These are phyloP conservation scores for Acrobasis repandana DNA, from an alignment of 2,888 invertebrate species.

Conservation along the genomic window DNA sequence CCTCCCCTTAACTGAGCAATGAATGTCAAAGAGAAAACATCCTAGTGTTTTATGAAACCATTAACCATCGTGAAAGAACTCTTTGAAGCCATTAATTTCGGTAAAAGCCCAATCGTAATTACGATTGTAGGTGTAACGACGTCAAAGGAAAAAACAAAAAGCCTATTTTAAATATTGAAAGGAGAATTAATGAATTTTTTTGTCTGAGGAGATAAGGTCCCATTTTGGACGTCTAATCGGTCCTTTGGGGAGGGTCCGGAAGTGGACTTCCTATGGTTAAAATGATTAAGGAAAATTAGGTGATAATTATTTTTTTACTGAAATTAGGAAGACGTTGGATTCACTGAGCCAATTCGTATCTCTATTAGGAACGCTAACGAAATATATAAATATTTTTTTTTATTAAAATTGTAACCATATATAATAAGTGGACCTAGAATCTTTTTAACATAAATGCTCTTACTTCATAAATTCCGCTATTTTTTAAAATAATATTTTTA, in stretches of 20 bases:
- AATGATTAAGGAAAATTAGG: neutral
- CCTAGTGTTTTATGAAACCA: neutral
- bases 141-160: slow-evolving; percentile 7
- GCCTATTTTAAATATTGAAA: slow-evolving; percentile 14
- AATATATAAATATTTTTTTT: no score
- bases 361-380: no score
- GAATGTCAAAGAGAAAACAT: slow-evolving; percentile 10
- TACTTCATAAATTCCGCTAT: no score
- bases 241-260: neutral
- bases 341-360: no score
- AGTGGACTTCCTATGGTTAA: no score
- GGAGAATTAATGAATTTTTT: neutral
- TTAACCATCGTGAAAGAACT: slow-evolving; percentile 1
- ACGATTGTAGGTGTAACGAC: neutral
- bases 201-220: neutral
- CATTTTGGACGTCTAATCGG: neutral
- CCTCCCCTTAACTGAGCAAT: slow-evolving; percentile 7
- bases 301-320: neutral
- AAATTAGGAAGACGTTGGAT: no score
- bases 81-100: slow-evolving; percentile 5
- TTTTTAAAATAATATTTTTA: no score
- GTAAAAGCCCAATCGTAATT: slow-evolving; percentile 1
- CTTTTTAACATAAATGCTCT: no score
- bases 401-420: no score
- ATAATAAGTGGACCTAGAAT: no score